phyloP scores from a whole-genome alignment of 2,888 invertebrate genomes.

The Bursaphelenchus okinawaensis region DNA sequence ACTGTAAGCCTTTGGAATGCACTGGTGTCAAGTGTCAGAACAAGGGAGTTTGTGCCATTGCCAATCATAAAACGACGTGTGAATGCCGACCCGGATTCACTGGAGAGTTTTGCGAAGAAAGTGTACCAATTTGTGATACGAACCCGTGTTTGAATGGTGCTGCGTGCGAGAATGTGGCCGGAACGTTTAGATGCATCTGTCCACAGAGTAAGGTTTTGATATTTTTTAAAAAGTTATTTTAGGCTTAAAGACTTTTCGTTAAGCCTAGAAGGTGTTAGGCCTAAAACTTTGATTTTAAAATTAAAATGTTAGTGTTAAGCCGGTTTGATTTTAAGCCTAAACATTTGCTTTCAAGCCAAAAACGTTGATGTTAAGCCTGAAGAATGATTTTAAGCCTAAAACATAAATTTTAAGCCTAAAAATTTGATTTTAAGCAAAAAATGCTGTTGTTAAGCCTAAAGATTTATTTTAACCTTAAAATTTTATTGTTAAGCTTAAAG shows the following conservation, averaged over 20 bases:
- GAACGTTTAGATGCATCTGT: conserved; percentile 66
- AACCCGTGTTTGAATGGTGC: conserved; percentile 86
- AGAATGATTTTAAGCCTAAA: too few species aligned
- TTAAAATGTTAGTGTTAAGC: too few species aligned
- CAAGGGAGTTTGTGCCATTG: conserved; percentile 43
- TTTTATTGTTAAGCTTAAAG: too few species aligned
- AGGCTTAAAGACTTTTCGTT: too few species aligned
- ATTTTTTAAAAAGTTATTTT: background rate
- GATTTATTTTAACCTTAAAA: background rate
- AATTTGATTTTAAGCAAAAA: too few species aligned
- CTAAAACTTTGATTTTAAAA: conserved; percentile 7
- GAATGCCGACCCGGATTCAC: conserved; percentile 81
- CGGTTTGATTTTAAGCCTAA: too few species aligned
- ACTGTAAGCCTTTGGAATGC: conserved; percentile 77
- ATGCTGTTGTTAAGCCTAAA: background rate
- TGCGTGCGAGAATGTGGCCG: conserved; percentile 83
- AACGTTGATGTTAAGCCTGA: too few species aligned
- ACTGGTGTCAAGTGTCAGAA: conserved; percentile 47
- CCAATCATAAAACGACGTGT: conserved; percentile 63
- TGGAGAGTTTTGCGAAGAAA: conserved; percentile 64
- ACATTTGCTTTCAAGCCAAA: too few species aligned
- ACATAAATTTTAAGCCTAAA: too few species aligned
- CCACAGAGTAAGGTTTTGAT: conserved; percentile 38
- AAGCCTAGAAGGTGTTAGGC: too few species aligned
- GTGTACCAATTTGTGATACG: conserved; percentile 74